These are phyloP conservation scores for Pseudochaenichthys georgianus DNA, from an alignment of 2,797 vertebrate species.

Conservation along the genomic window DNA sequence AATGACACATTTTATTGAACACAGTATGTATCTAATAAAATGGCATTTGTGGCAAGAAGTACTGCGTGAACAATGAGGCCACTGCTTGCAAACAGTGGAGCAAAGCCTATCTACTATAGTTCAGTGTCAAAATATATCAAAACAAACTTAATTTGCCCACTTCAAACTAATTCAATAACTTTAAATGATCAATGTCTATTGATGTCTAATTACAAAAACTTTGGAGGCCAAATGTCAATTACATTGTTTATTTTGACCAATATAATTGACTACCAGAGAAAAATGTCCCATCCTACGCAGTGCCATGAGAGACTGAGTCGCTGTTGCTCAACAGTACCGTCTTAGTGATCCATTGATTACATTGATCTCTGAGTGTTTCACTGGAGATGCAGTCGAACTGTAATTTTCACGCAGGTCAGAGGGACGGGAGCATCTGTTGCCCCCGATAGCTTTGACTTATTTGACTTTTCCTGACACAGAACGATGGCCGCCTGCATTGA, in stretches of 20 bases:
- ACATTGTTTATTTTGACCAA: constrained; percentile 27
- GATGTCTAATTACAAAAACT: no score
- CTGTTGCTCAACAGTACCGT: constrained; percentile 61
- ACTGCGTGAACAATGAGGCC: no score
- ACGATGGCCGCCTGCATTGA: constrained; percentile 70
- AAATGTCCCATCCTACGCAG: background rate
- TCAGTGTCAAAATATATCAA: no score
- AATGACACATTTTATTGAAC: background rate
- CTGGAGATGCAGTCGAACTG: constrained; percentile 62
- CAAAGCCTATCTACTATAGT: no score
- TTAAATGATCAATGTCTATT: no score
- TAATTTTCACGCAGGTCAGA: constrained; percentile 53
- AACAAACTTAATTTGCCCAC: no score
- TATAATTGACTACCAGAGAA: constrained; percentile 18
- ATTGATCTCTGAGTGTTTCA: constrained; percentile 72
- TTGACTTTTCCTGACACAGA: constrained; percentile 81
- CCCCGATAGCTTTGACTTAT: constrained; percentile 83
- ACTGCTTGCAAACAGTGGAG: no score
- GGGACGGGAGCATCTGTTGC: constrained; percentile 80
- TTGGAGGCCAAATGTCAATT: constrained; percentile 9
- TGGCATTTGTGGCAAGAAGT: no score
- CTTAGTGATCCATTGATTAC: constrained; percentile 74
- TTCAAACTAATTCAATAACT: no score
- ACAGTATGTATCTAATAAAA: constrained; percentile 9
- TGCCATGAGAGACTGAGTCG: constrained; percentile 23